phyloP scores from a whole-genome alignment of 2,113 vertebrate genomes.

The Xiphias gladius region DNA sequence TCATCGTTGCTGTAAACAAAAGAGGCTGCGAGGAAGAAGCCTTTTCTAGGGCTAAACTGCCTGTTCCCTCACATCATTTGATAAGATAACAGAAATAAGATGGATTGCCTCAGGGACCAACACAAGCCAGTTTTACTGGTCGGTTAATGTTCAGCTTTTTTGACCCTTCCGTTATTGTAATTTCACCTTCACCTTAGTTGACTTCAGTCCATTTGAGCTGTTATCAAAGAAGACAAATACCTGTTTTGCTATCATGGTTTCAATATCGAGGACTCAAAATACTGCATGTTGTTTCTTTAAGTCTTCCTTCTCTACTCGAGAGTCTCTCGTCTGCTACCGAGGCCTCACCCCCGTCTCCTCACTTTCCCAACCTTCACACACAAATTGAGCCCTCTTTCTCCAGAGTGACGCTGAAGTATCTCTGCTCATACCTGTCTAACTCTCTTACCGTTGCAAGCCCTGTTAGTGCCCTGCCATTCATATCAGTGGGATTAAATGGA shows the following conservation, averaged over 20 bases:
- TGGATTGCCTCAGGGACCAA: neutral
- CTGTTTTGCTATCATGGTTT: no score
- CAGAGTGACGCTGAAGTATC: constrained; percentile 62
- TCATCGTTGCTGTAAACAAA: no score
- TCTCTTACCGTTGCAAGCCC: constrained; percentile 50
- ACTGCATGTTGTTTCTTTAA: neutral
- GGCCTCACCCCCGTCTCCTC: neutral
- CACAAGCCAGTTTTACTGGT: constrained; percentile 11
- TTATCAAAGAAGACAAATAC: no score
- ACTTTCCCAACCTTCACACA: constrained; percentile 1
- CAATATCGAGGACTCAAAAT: no score
- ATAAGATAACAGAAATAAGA: constrained; percentile 3
- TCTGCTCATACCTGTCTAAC: constrained; percentile 64
- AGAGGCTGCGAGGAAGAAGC: no score
- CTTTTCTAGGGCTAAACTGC: no score
- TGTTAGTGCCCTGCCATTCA: constrained; percentile 68
- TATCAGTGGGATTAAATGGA: constrained; percentile 78
- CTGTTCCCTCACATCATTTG: neutral
- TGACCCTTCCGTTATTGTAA: neutral
- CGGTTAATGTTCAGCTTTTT: neutral
- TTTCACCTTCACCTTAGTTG: neutral
- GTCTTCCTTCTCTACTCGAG: neutral
- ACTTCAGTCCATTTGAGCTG: neutral
- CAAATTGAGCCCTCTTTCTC: constrained; percentile 56
- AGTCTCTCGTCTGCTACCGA: neutral